Conservation (phyloP, 2,113 vertebrate species). For the Henicopernis longicauda region DNA sequence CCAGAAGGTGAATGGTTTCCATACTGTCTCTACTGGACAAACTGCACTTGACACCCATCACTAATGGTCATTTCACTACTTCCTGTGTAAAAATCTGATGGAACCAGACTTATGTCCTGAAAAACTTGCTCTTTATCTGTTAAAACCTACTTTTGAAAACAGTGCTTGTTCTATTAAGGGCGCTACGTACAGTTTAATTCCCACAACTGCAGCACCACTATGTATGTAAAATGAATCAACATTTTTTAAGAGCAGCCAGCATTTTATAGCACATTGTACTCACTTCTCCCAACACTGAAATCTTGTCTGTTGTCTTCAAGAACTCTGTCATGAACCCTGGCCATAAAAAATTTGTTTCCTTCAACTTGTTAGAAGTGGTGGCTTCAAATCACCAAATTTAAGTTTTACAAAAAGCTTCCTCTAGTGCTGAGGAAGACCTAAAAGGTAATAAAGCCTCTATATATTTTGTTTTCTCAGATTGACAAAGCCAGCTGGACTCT, state of each 20-base stretch:
- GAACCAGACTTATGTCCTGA: not conserved
- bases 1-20: not conserved
- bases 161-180: not conserved
- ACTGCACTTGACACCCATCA: not conserved
- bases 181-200: not conserved
- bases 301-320: not conserved
- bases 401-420: not conserved
- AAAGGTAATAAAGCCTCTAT: not conserved
- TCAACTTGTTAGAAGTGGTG: not conserved
- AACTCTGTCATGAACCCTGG: not conserved
- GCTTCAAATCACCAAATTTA: not conserved
- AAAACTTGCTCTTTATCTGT: not conserved
- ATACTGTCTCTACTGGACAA: too few relatives aligned
- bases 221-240: accelerated
- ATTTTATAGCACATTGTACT: not conserved
- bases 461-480: conserved; percentile 67
- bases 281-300: not conserved
- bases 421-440: not conserved
- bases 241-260: not conserved
- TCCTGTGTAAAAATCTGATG: not conserved
- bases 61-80: too few relatives aligned
- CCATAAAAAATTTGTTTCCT: not conserved
- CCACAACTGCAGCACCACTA: not conserved
- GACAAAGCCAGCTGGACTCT: conserved; percentile 90
- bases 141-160: not conserved